Evolutionary conservation across 2,113 vertebrate genomes (phyloP).

Genomic region (Shinisaurus crocodilurus): DNA sequence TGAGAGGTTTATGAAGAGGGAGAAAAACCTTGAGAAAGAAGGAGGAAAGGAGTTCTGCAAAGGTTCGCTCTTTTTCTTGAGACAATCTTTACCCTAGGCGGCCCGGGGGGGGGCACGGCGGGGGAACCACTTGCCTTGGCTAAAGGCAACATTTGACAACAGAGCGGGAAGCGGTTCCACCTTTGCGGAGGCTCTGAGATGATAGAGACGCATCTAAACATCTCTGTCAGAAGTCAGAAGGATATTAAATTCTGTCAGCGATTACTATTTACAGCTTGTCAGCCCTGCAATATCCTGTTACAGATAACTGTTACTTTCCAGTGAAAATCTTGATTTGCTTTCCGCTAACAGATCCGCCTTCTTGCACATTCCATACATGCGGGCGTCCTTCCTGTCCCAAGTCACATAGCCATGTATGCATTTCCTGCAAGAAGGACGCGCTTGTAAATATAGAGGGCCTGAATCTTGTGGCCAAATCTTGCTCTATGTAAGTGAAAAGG

Average conservation of each 20-base stretch:
- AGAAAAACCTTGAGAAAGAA: slow-evolving; percentile 15
- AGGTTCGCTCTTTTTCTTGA: neutral
- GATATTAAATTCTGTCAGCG: slow-evolving; percentile 34
- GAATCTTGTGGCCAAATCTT: slow-evolving; percentile 20
- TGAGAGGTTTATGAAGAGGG: slow-evolving; percentile 12
- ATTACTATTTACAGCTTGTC: slow-evolving; percentile 42
- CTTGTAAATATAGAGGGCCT: neutral
- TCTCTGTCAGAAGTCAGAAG: slow-evolving; percentile 31
- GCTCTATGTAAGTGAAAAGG: neutral
- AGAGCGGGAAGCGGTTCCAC: neutral
- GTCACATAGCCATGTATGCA: slow-evolving; percentile 71
- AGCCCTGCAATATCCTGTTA: slow-evolving; percentile 47
- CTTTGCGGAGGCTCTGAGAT: neutral
- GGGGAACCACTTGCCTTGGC: neutral
- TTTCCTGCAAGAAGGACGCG: slow-evolving; percentile 33
- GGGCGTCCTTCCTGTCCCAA: slow-evolving; percentile 57
- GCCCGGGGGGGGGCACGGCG: too few relatives aligned
- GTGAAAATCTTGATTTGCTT: slow-evolving; percentile 69
- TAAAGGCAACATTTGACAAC: neutral
- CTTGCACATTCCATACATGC: slow-evolving; percentile 59
- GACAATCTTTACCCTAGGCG: neutral
- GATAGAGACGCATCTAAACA: neutral
- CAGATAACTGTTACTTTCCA: slow-evolving; percentile 64
- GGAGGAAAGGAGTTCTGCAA: slow-evolving; percentile 15
- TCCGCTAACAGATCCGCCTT: neutral